Evolutionary conservation across 1,140 invertebrate species (phyloP).

Genomic region (Chrysomallon squamiferum): DNA sequence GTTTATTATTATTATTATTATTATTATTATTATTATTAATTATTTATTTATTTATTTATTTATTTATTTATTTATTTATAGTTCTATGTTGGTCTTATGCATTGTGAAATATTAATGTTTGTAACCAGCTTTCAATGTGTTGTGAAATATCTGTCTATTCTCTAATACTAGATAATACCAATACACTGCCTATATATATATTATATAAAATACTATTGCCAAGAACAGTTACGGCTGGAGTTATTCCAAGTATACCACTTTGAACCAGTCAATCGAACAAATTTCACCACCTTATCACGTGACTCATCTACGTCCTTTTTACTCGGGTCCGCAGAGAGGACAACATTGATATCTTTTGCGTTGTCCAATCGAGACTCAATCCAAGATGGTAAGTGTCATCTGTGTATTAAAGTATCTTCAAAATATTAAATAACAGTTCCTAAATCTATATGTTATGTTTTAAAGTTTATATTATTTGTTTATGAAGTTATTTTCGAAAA

Average conservation of each 20-base stretch:
- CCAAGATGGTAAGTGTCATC: slow-evolving; percentile 55
- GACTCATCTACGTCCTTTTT: slow-evolving; percentile 37
- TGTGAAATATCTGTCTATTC: too few relatives aligned
- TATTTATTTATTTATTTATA: too few relatives aligned
- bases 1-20: too few relatives aligned
- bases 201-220: too few relatives aligned
- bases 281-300: slow-evolving; percentile 27
- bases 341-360: slow-evolving; percentile 24
- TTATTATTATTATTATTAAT: too few relatives aligned
- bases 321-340: slow-evolving; percentile 42
- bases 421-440: background rate
- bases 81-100: too few relatives aligned
- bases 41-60: too few relatives aligned
- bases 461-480: background rate
- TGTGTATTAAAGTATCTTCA: slow-evolving; percentile 5
- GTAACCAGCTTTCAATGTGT: too few relatives aligned
- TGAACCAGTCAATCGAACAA: background rate
- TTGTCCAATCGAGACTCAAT: slow-evolving; percentile 42
- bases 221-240: too few relatives aligned
- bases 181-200: too few relatives aligned
- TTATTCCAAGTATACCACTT: background rate
- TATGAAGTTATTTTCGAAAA: background rate
- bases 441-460: background rate
- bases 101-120: too few relatives aligned
- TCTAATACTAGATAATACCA: too few relatives aligned